Evolutionary conservation across 2,797 vertebrate species (phyloP).

Genomic region (Ammospiza maritima): DNA sequence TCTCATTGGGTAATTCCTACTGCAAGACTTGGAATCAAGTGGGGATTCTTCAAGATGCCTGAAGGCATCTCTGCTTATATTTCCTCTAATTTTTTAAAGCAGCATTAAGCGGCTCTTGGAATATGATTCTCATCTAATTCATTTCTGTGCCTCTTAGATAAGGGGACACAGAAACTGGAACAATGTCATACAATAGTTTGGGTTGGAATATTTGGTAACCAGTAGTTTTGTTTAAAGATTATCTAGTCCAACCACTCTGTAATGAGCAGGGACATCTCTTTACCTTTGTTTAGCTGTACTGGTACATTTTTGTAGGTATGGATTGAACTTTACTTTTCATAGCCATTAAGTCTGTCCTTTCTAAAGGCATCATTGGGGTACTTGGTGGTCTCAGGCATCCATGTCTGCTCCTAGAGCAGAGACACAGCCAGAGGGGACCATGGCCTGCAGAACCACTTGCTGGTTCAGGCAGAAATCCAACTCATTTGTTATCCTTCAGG

Average conservation of each 20-base stretch:
- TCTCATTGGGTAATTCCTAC: background rate
- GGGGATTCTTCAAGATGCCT: background rate
- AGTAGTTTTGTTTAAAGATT: background rate
- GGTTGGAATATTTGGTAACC: background rate
- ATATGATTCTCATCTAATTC: background rate
- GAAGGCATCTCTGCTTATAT: background rate
- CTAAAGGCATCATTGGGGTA: background rate
- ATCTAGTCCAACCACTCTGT: background rate
- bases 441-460: background rate
- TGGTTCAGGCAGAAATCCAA: background rate
- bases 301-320: background rate
- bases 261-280: background rate
- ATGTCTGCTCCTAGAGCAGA: background rate
- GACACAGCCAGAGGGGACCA: rapidly evolving
- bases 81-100: background rate
- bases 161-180: background rate
- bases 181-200: background rate
- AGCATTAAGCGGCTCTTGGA: background rate
- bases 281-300: background rate
- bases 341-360: background rate
- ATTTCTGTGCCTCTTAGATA: background rate
- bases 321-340: background rate
- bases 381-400: background rate
- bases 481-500: background rate
- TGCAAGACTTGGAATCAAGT: background rate